A percentile compares a stretch with the other conserved stretches of the same genome.
Conservation (phyloP, 2,888 invertebrate species). For the Zaprionus bogoriensis region DNA sequence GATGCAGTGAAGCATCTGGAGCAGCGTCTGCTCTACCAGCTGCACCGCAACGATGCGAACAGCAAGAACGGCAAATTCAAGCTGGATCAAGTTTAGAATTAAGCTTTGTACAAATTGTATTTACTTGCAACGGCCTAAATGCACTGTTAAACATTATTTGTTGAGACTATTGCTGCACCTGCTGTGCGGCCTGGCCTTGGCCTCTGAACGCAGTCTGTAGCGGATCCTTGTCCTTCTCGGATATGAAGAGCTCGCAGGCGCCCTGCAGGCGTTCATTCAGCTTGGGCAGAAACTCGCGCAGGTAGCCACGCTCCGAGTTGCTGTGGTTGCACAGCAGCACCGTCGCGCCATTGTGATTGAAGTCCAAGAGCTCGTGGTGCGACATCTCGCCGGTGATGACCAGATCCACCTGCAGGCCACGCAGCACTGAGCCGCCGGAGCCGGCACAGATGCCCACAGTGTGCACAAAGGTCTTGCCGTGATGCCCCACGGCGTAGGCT, state of each 20-base stretch:
- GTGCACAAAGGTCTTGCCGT: constrained; percentile 84
- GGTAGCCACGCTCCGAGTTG: constrained; percentile 95
- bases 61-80: constrained; percentile 84
- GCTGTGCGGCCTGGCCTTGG: constrained; percentile 3
- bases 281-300: constrained; percentile 85
- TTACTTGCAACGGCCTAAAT: constrained; percentile 33
- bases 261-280: constrained; percentile 78
- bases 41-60: constrained; percentile 85
- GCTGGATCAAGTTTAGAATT: constrained; percentile 84
- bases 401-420: constrained; percentile 88
- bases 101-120: constrained; percentile 68
- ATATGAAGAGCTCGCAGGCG: constrained; percentile 86
- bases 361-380: constrained; percentile 96
- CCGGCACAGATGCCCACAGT: constrained; percentile 95
- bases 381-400: constrained; percentile 96
- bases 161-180: constrained; percentile 14
- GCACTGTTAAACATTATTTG: constrained; percentile 26
- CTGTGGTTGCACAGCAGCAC: constrained; percentile 96
- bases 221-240: constrained; percentile 90
- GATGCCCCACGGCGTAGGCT: constrained; percentile 85
- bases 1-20: constrained; percentile 93
- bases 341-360: constrained; percentile 89
- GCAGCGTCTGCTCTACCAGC: constrained; percentile 87
- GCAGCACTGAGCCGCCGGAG: constrained; percentile 91
- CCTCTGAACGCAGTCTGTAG: constrained; percentile 84